phyloP scores from a whole-genome alignment of 2,888 invertebrate species.

The Caenorhabditis sp. region DNA sequence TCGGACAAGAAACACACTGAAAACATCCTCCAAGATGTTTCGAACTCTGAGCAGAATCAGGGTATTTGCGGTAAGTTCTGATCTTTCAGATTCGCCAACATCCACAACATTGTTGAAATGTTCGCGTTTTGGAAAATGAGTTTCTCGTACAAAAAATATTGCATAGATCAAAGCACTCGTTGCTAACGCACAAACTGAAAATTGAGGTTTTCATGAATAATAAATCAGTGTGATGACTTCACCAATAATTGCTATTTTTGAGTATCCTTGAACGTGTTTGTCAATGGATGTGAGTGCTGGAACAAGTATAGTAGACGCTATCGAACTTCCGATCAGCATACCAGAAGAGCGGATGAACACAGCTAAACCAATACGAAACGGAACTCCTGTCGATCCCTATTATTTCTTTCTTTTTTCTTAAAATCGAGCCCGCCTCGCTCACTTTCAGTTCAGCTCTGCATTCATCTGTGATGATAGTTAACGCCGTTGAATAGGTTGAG shows the following conservation, averaged over 20 bases:
- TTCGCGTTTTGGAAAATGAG: slow-evolving; percentile 43
- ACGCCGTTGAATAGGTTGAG: slow-evolving; percentile 44
- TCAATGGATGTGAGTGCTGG: slow-evolving; percentile 45
- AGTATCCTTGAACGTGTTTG: slow-evolving; percentile 46
- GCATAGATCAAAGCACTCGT: slow-evolving; percentile 55
- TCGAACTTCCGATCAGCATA: slow-evolving; percentile 45
- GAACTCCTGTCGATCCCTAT: slow-evolving; percentile 58
- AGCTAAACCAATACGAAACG: slow-evolving; percentile 58
- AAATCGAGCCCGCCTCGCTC: slow-evolving; percentile 24
- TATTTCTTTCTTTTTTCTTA: background rate
- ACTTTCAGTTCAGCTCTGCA: slow-evolving; percentile 52
- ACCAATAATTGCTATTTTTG: slow-evolving; percentile 50
- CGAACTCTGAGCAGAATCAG: slow-evolving; percentile 10
- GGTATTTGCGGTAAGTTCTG: background rate
- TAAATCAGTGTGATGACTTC: no score
- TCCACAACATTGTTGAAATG: slow-evolving; percentile 27
- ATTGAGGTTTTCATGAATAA: background rate
- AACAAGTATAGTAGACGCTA: slow-evolving; percentile 43
- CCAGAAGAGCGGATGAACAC: slow-evolving; percentile 57
- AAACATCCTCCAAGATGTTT: slow-evolving; percentile 5
- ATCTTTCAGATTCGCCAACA: slow-evolving; percentile 3
- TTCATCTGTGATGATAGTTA: slow-evolving; percentile 64
- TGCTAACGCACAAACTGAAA: slow-evolving; percentile 43
- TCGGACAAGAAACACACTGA: slow-evolving; percentile 45
- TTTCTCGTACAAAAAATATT: slow-evolving; percentile 56